These are phyloP conservation scores for Mionectes macconnelli DNA, from an alignment of 2,113 vertebrate genomes.

Conservation along the genomic window DNA sequence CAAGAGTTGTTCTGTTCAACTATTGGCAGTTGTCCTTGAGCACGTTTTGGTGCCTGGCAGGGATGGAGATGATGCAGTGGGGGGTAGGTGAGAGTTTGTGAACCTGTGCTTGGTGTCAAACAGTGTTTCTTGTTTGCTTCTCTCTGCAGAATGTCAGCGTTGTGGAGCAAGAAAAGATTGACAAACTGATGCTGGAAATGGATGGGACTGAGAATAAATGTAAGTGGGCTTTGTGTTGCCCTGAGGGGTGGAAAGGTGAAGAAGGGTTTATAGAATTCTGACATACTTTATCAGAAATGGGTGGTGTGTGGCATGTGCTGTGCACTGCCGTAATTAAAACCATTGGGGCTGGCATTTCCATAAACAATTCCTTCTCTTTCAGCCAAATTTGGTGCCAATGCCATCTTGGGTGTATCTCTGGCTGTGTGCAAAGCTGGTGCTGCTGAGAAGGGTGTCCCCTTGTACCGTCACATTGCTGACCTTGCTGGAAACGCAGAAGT, in stretches of 20 bases:
- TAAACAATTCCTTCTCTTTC: not conserved
- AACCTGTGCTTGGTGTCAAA: not conserved
- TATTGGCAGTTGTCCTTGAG: not conserved
- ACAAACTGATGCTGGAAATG: conserved; percentile 97
- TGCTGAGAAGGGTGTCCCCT: conserved; percentile 93
- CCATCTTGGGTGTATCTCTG: conserved; percentile 94
- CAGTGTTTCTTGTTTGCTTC: not conserved
- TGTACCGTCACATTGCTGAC: conserved; percentile 96
- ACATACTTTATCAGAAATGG: not conserved
- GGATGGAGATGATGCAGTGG: not conserved
- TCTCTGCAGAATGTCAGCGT: conserved; percentile 83
- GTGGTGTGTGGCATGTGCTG: not conserved
- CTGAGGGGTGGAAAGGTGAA: not conserved
- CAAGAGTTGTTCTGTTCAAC: not conserved
- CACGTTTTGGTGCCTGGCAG: not conserved
- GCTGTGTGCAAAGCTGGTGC: conserved; percentile 98
- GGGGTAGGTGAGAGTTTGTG: not conserved
- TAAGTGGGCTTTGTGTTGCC: conserved; percentile 72
- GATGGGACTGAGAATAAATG: conserved; percentile 98
- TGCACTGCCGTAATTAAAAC: not conserved
- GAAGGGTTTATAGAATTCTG: not conserved
- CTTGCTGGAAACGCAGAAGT: conserved; percentile 92
- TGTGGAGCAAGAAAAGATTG: conserved; percentile 92
- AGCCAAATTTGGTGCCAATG: conserved; percentile 98
- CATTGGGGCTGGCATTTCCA: not conserved